These are phyloP conservation scores for Ataeniobius toweri DNA, from an alignment of 2,797 vertebrate genomes.

Conservation along the genomic window DNA sequence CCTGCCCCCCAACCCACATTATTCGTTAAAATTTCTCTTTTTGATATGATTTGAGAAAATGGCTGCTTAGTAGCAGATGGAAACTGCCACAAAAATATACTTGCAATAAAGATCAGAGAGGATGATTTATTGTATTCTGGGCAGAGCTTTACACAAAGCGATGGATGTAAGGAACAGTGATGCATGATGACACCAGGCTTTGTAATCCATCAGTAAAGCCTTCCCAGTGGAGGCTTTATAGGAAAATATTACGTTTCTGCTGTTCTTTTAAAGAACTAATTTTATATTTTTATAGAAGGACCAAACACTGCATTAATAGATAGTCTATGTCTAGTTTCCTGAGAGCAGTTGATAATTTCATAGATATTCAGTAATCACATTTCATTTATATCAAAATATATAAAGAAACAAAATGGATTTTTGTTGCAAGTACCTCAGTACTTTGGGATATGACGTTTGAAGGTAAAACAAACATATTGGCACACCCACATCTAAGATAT, in stretches of 20 bases:
- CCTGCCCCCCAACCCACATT: no score
- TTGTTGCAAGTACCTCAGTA: background rate
- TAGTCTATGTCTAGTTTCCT: accelerated
- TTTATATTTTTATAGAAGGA: background rate
- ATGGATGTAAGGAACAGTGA: conserved; percentile 16
- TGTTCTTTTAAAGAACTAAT: background rate
- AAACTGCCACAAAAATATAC: conserved; percentile 8
- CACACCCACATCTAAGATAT: background rate
- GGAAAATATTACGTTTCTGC: conserved; percentile 4
- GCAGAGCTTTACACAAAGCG: conserved; percentile 3
- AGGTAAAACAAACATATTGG: background rate
- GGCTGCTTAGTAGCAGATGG: conserved; percentile 14
- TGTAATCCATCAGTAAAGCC: conserved; percentile 13
- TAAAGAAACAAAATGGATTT: background rate
- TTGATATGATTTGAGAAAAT: conserved; percentile 11
- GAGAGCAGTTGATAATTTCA: background rate
- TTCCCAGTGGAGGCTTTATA: conserved; percentile 2
- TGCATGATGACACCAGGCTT: conserved; percentile 24
- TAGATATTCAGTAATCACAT: background rate
- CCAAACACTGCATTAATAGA: background rate
- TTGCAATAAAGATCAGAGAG: conserved; percentile 4
- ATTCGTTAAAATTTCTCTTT: background rate
- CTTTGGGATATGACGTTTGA: no score
- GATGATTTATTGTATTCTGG: conserved; percentile 29
- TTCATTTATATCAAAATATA: background rate